These are phyloP conservation scores for Thyatira batis DNA, from an alignment of 2,888 invertebrate genomes.

Conservation along the genomic window DNA sequence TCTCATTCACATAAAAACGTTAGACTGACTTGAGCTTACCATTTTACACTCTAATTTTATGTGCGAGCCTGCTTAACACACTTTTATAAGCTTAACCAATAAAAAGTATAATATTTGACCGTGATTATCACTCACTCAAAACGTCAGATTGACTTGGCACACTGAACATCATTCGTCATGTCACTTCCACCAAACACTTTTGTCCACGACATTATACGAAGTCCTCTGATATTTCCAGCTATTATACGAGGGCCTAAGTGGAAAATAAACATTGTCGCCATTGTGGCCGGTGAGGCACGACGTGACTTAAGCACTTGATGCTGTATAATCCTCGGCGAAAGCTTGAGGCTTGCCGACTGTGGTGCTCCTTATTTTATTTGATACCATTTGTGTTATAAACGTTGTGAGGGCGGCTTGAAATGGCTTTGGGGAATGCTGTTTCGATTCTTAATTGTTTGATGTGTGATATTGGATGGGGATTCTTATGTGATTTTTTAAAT, in stretches of 20 bases:
- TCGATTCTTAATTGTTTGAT: background rate
- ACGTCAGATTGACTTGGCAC: too few species aligned
- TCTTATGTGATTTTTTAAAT: too few species aligned
- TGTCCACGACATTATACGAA: background rate
- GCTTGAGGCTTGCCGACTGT: constrained; percentile 24
- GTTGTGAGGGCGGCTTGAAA: constrained; percentile 9
- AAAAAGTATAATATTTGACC: too few species aligned
- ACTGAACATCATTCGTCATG: too few species aligned
- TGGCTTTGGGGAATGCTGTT: constrained; percentile 12
- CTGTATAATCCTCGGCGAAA: constrained; percentile 45
- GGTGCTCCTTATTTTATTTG: constrained; percentile 41
- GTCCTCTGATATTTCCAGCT: background rate
- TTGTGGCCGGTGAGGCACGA: constrained; percentile 12
- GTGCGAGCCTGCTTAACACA: too few species aligned
- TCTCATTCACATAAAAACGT: too few species aligned
- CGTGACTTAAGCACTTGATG: constrained; percentile 38
- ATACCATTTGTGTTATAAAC: constrained; percentile 24
- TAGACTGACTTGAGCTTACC: too few species aligned
- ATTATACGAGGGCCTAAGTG: background rate
- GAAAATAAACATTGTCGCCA: background rate
- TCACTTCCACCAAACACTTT: too few species aligned
- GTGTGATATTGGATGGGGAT: constrained; percentile 1
- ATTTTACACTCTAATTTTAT: too few species aligned
- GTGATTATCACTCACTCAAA: too few species aligned
- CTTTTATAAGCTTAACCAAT: too few species aligned